These are phyloP conservation scores for Illadopsis cleaveri DNA, from an alignment of 2,113 vertebrate genomes.

Conservation along the genomic window DNA sequence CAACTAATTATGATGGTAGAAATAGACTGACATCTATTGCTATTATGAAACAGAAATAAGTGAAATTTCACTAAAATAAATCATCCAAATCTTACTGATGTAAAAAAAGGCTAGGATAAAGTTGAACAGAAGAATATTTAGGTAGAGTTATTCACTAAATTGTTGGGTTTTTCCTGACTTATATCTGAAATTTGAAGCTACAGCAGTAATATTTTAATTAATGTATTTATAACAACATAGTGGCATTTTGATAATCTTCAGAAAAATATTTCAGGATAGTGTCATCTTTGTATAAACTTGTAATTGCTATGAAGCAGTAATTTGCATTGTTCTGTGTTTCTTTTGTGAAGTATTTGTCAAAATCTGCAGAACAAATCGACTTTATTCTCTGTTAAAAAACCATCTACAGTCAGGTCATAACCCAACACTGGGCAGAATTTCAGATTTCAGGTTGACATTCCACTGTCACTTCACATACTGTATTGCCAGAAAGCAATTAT, in stretches of 20 bases:
- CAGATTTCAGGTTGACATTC: conserved; percentile 18
- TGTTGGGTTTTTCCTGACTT: not conserved
- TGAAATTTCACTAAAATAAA: conserved; percentile 36
- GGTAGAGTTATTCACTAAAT: not conserved
- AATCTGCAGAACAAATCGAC: not conserved
- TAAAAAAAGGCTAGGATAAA: not conserved
- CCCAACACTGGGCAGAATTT: conserved; percentile 19
- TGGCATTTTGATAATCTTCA: not conserved
- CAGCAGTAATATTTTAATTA: not conserved
- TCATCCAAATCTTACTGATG: not conserved
- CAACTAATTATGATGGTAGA: conserved; percentile 55
- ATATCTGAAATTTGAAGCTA: not conserved
- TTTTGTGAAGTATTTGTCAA: conserved; percentile 4
- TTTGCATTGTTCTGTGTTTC: not conserved
- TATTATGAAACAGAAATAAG: conserved; percentile 34
- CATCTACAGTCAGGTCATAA: not conserved
- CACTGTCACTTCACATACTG: not conserved
- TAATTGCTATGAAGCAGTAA: not conserved
- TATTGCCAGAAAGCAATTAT: conserved; percentile 24
- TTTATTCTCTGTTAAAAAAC: conserved; percentile 5
- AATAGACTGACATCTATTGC: conserved; percentile 44
- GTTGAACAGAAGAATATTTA: not conserved
- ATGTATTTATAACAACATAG: not conserved
- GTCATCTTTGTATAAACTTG: not conserved
- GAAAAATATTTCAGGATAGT: not conserved